phyloP scores from a whole-genome alignment of 1,140 invertebrate species.

The Drosophila biarmipes region DNA sequence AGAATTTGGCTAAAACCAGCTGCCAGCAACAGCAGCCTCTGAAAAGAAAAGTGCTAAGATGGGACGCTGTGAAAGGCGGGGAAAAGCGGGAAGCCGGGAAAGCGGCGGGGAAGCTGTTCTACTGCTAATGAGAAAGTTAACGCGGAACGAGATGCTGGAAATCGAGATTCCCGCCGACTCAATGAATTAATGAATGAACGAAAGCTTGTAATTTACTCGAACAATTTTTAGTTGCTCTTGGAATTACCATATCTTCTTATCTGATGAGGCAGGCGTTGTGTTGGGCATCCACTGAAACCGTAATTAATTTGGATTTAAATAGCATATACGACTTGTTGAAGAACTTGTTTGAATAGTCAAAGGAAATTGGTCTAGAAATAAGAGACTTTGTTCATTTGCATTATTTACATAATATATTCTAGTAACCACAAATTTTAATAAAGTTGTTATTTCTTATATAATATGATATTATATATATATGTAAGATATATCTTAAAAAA shows the following conservation, averaged over 20 bases:
- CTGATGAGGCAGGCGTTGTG: not conserved
- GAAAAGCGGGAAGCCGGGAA: not conserved
- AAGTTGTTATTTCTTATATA: no score
- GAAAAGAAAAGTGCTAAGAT: constrained; percentile 69
- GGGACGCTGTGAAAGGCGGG: not conserved
- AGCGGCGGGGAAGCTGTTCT: constrained; percentile 7
- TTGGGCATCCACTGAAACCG: not conserved
- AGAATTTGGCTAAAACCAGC: constrained; percentile 42
- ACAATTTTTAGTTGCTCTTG: constrained; percentile 18
- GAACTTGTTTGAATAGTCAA: constrained; percentile 4
- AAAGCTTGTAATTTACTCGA: constrained; percentile 41
- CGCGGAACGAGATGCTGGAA: constrained; percentile 32
- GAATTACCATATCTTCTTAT: constrained; percentile 16
- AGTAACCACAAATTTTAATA: no score
- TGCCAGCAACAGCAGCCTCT: constrained; percentile 27
- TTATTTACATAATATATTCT: no score
- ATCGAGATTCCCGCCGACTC: constrained; percentile 43
- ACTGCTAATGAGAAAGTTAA: constrained; percentile 48
- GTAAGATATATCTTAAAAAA: no score
- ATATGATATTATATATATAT: no score
- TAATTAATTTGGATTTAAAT: constrained; percentile 3
- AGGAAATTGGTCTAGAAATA: not conserved
- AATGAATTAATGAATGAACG: constrained; percentile 49
- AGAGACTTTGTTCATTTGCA: no score
- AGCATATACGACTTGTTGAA: not conserved